Conservation (phyloP, 2,888 invertebrate species). For the Taenaris catops region DNA sequence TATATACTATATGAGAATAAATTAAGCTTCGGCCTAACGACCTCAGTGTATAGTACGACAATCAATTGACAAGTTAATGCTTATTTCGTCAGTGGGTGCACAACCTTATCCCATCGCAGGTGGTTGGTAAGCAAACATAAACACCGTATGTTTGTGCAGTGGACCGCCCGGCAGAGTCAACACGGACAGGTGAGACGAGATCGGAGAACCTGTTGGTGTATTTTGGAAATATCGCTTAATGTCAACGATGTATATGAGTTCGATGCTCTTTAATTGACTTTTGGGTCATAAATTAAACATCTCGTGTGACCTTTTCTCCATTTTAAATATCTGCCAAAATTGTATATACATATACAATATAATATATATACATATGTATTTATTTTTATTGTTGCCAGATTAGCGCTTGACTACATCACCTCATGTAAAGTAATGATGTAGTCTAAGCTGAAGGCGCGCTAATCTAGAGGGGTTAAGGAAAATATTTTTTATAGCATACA, state of each 20-base stretch:
- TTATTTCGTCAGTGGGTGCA: slow-evolving; percentile 26
- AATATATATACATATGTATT: too few species aligned
- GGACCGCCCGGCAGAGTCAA: slow-evolving; percentile 29
- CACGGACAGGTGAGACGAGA: slow-evolving; percentile 25
- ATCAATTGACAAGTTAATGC: too few species aligned
- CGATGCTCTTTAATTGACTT: slow-evolving; percentile 16
- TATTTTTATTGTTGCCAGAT: too few species aligned
- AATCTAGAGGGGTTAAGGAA: too few species aligned
- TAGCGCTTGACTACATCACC: too few species aligned
- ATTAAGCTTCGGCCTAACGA: too few species aligned
- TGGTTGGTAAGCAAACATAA: slow-evolving; percentile 46
- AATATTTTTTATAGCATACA: too few species aligned
- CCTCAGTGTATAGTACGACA: too few species aligned
- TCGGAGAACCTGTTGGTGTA: slow-evolving; percentile 18
- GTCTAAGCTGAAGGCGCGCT: too few species aligned
- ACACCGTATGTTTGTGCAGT: slow-evolving; percentile 41
- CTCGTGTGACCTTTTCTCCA: slow-evolving; percentile 3
- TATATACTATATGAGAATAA: too few species aligned
- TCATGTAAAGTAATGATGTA: too few species aligned
- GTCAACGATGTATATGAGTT: slow-evolving; percentile 13
- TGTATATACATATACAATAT: not conserved
- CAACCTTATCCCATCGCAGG: slow-evolving; percentile 35
- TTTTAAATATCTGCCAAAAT: not conserved
- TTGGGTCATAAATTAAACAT: slow-evolving; percentile 3
- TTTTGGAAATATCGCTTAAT: slow-evolving; percentile 19